phyloP scores from a whole-genome alignment of 2,888 invertebrate genomes.

The Prostheceraeus crozeri region DNA sequence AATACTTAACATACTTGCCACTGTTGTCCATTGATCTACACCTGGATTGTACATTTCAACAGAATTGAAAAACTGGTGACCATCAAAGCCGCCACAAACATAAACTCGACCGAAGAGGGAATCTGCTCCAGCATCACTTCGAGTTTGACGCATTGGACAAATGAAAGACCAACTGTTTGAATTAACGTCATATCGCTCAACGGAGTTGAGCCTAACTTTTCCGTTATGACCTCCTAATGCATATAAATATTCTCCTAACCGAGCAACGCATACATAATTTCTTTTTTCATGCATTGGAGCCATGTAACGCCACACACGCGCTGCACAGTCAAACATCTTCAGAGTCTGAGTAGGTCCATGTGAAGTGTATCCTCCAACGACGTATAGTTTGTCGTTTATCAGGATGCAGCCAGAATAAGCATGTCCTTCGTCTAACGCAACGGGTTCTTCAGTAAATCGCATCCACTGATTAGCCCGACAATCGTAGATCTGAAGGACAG shows the following conservation, averaged over 20 bases:
- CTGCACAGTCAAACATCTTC: conserved; percentile 23
- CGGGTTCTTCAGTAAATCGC: conserved; percentile 64
- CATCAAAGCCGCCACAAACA: conserved; percentile 38
- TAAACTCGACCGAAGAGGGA: conserved; percentile 17
- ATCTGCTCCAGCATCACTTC: conserved; percentile 33
- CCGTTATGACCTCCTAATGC: conserved; percentile 47
- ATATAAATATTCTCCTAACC: conserved; percentile 51
- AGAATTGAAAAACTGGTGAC: conserved; percentile 32
- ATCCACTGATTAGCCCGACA: conserved; percentile 67
- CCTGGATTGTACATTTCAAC: conserved; percentile 34
- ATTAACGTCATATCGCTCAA: conserved; percentile 28
- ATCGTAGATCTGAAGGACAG: conserved; percentile 58
- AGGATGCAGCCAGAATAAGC: conserved; percentile 37
- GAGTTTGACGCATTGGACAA: conserved; percentile 28
- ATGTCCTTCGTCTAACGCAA: conserved; percentile 45
- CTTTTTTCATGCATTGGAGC: conserved; percentile 58
- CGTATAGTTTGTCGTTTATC: conserved; percentile 19
- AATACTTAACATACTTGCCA: conserved; percentile 22
- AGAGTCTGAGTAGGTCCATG: conserved; percentile 27
- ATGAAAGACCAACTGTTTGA: conserved; percentile 34
- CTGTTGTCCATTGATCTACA: conserved; percentile 34
- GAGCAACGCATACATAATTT: conserved; percentile 64
- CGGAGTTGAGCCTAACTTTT: conserved; percentile 21
- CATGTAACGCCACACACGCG: conserved; percentile 53
- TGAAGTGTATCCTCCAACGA: conserved; percentile 32